A percentile compares a stretch with the other conserved stretches of the same genome.
phyloP scores from a whole-genome alignment of 2,888 invertebrate species.

The Blera fallax region DNA sequence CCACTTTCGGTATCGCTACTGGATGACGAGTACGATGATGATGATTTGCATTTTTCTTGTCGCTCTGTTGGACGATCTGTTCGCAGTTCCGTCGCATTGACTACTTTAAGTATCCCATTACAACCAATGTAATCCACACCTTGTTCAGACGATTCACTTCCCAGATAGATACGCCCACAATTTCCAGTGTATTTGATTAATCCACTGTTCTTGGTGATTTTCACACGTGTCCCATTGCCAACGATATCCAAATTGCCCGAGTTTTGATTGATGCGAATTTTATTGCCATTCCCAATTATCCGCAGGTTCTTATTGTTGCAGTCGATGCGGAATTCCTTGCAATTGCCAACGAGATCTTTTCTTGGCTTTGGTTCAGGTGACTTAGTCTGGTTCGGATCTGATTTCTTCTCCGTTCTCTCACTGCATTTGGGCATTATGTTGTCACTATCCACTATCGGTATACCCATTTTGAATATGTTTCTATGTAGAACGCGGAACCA shows the following conservation, averaged over 20 bases:
- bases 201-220: constrained; percentile 79
- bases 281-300: constrained; percentile 80
- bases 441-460: constrained; percentile 54
- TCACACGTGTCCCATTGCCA: constrained; percentile 79
- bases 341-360: constrained; percentile 79
- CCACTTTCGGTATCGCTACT: constrained; percentile 38
- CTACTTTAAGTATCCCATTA: constrained; percentile 79
- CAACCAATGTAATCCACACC: constrained; percentile 79
- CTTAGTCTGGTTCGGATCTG: background rate
- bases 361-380: background rate
- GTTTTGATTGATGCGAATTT: constrained; percentile 78
- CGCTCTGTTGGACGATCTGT: constrained; percentile 24
- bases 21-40: constrained; percentile 6
- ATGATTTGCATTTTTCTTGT: constrained; percentile 33
- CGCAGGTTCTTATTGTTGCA: constrained; percentile 77
- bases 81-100: constrained; percentile 75
- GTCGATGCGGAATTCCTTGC: constrained; percentile 80
- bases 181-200: constrained; percentile 79
- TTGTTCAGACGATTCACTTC: constrained; percentile 78
- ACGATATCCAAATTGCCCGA: constrained; percentile 78
- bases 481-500: constrained; percentile 25
- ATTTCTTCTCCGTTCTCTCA: constrained; percentile 1
- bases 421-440: constrained; percentile 45
- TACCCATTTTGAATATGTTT: constrained; percentile 32
- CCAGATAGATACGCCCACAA: constrained; percentile 79